Percentiles rank a stretch among this genome's conserved stretches.
Conservation (phyloP, 35 echinoderm and acorn worm genomes). For the Strongylocentrotus purpuratus region DNA sequence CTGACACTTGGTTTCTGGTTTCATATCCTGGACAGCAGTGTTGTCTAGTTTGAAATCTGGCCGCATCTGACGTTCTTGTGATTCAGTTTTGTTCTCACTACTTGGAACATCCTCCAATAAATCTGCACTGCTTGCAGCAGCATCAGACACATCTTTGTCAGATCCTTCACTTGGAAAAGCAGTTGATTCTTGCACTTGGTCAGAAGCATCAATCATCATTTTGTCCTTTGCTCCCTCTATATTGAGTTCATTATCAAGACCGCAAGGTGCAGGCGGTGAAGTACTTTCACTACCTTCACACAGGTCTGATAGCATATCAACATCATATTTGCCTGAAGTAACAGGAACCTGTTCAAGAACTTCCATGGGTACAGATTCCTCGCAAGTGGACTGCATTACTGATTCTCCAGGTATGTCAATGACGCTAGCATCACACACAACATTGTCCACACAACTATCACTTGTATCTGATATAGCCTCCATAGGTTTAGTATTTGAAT, state of each 20-base stretch:
- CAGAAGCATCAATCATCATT: not conserved
- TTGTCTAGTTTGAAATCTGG: not conserved
- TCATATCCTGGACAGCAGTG: not conserved
- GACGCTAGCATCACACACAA: not conserved
- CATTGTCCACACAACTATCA: not conserved
- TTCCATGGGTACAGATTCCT: not conserved
- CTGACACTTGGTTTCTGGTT: not conserved
- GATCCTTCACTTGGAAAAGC: not conserved
- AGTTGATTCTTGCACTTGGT: not conserved
- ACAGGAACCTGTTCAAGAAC: not conserved
- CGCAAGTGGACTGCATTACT: not conserved
- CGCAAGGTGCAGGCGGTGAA: not conserved
- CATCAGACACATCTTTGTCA: not conserved
- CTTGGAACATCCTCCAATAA: not conserved
- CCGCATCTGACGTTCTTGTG: not conserved
- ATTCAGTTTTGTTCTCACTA: slow-evolving; percentile 11
- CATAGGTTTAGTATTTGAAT: not conserved
- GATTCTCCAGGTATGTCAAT: slow-evolving; percentile 1
- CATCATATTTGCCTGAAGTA: not conserved
- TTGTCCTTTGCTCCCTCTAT: not conserved
- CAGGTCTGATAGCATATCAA: not conserved
- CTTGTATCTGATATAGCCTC: not conserved
- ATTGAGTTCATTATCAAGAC: not conserved
- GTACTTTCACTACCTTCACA: not conserved
- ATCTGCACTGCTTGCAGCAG: not conserved